A percentile compares a stretch with the other conserved stretches of the same genome.
These are phyloP conservation scores for Hydrocynus forskahlii DNA, from an alignment of 2,797 vertebrate species.

Conservation along the genomic window DNA sequence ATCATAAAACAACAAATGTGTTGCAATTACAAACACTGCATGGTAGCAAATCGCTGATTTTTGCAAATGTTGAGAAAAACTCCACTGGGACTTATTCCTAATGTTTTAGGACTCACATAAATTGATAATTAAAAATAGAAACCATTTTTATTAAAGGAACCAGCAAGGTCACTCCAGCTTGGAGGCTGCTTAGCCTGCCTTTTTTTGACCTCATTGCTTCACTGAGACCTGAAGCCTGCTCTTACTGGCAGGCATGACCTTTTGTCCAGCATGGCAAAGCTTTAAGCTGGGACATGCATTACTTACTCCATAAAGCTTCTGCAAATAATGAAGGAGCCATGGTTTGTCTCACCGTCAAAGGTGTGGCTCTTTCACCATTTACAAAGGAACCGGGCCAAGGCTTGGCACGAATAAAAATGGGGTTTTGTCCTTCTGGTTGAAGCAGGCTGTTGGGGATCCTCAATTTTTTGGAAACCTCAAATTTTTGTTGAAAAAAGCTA, in stretches of 20 bases:
- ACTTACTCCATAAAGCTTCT: conserved; percentile 64
- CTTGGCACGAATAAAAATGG: conserved; percentile 67
- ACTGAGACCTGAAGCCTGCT: conserved; percentile 2
- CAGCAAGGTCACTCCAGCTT: not conserved
- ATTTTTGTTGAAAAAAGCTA: too few relatives aligned
- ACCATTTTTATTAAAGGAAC: not conserved
- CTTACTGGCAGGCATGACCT: conserved; percentile 54
- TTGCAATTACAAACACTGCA: too few relatives aligned
- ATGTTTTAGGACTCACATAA: not conserved
- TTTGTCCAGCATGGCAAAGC: conserved; percentile 61
- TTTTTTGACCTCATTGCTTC: conserved; percentile 40
- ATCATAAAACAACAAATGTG: too few relatives aligned
- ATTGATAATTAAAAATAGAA: not conserved
- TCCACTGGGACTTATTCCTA: not conserved
- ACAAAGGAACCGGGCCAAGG: conserved; percentile 54
- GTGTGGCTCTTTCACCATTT: conserved; percentile 47
- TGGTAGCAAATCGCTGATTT: too few relatives aligned
- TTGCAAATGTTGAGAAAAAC: too few relatives aligned
- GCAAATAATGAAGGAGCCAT: conserved; percentile 70
- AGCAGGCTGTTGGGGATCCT: not conserved
- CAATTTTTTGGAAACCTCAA: too few relatives aligned
- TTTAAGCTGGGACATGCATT: conserved; percentile 58
- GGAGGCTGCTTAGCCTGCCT: conserved; percentile 11
- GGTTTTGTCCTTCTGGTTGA: not conserved
- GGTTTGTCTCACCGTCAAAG: conserved; percentile 70